Base-by-base conservation (phyloP, 2,113 vertebrate genomes). In the Diglossa brunneiventris region DNA sequence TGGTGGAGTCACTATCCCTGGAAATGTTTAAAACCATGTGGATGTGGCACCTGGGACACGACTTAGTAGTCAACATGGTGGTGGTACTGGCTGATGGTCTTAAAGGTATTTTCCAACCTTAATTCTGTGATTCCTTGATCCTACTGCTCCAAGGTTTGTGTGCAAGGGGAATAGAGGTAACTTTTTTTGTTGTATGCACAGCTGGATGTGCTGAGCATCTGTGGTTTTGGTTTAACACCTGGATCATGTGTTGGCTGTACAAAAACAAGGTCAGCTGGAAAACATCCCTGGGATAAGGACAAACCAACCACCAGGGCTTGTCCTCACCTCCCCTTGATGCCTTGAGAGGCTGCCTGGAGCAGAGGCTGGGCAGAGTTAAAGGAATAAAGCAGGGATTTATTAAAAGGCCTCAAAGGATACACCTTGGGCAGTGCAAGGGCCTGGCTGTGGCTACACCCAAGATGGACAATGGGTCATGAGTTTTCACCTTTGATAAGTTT, bases 401-500 rank as follows among this genome's bases (percentile, higher is more conserved):
- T 73, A 21, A n/a, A n/a, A 56, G 13, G 26, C 17, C 33, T 35
- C 17, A 49, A 10, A 28, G 52, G 39, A 56, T 27, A 0, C 17
- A 20, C 39, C 30, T 44, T 56, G 52, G 31, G 70, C 52, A n/a
- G 16, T 9, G 2, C 30, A n/a, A 44, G 30, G 15, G 23, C 52
- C 69, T 8, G 13, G 52, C 39, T 3, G 2, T 13, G 39, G 24
- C 31, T 73, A 11, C 39, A 27, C 39, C 46, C 39, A 44, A 5
- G 31, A 27, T 21, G 31, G 52, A n/a, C 18, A 2, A 2, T 3
- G 7, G 16, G 10, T 44, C 10, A 27, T 1, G 23, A n/a, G 7
- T n/a, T 56, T 4, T 55, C 39, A 73, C 39, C 69, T 73, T 42
- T 73, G 8, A 7, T 15, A 4, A 56, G 70, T 73, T 56, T 12